These are phyloP conservation scores for Amphimedon queenslandica DNA, from an alignment of 37 sponge, comb jelly and placozoan species.

Conservation along the genomic window DNA sequence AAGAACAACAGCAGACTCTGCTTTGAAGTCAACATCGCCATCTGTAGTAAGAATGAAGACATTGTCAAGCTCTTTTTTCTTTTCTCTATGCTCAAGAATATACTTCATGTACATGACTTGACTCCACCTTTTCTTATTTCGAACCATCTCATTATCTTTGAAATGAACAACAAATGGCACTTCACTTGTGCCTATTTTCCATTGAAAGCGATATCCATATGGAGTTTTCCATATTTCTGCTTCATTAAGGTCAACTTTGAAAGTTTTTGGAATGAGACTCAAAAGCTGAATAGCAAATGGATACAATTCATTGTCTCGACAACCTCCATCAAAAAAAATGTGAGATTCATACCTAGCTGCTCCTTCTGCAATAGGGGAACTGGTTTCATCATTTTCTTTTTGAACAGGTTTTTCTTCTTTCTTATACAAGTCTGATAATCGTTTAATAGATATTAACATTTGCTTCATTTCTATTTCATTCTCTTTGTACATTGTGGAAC, in stretches of 20 bases:
- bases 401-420: background rate
- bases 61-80: slow-evolving; percentile 26
- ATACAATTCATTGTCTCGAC: slow-evolving; percentile 48
- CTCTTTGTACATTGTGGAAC: slow-evolving; percentile 90
- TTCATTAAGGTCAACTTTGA: slow-evolving; percentile 27
- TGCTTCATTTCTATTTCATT: slow-evolving; percentile 65
- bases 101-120: slow-evolving; percentile 98
- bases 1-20: slow-evolving; percentile 68
- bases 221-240: slow-evolving; percentile 55
- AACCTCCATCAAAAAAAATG: slow-evolving; percentile 82
- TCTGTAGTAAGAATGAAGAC: slow-evolving; percentile 92
- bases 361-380: background rate
- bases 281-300: slow-evolving; percentile 72
- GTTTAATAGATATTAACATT: slow-evolving; percentile 70
- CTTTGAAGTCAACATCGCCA: slow-evolving; percentile 82
- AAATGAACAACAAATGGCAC: slow-evolving; percentile 74
- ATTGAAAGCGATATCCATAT: slow-evolving; percentile 67
- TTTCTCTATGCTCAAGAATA: slow-evolving; percentile 54
- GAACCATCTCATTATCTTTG: slow-evolving; percentile 71
- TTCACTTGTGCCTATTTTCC: slow-evolving; percentile 11
- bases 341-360: slow-evolving; percentile 68
- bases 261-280: slow-evolving; percentile 59
- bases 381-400: too few species aligned
- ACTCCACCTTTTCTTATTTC: slow-evolving; percentile 87
- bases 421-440: slow-evolving; percentile 38